Evolutionary conservation across 1,140 invertebrate species (phyloP), one percentile per base, ranked within the genome.

Genomic region (Acromyrmex heyeri): DNA sequence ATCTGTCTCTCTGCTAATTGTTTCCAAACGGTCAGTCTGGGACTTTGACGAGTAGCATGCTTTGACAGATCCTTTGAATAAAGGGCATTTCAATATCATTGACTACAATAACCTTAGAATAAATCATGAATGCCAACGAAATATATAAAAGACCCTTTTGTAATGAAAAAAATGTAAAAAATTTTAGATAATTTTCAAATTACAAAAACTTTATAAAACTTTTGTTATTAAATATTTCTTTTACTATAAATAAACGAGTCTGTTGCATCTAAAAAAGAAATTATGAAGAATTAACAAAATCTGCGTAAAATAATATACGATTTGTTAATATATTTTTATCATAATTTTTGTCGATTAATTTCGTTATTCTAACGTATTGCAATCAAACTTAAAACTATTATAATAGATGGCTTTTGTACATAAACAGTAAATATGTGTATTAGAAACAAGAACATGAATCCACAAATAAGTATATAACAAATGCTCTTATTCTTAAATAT

Each of bases 1-100:
- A 91, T 86, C 67, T 61, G 87, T 91, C 61, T 70, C 48, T 8
- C 16, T 44, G 55, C 62, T 91, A 92, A 92, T 91, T 92, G 85
- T 87, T 76, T 85, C 48, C 38, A 50, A 55, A 82, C 55, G 76
- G 81, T 44, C 16, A 4, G 21, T 24, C 24, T 0, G 8, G 5
- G 16, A 30, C n/a, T 61, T 44, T 57, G 10, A 50, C 18, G 3
- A 50, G 18, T 27, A 14, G 2, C 7, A 16, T 10, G 34, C 24
- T 65, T 78, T 65, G 64, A 57, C 48, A 4, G 24, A 44, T 72
- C 12, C 21, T 67, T 10, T 24, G 61, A 24, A 55, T 18, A 38
- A n/a, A 53, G 1, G 12, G 6, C 3, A 34, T 27, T 65, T 12
- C 1, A 24, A 50, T 21, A 3, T 21, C 21, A 67, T 67, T 67